Evolutionary conservation across 2,888 invertebrate genomes (phyloP), one percentile per base, ranked within the genome.

Genomic region (Synanthedon andrenaeformis): DNA sequence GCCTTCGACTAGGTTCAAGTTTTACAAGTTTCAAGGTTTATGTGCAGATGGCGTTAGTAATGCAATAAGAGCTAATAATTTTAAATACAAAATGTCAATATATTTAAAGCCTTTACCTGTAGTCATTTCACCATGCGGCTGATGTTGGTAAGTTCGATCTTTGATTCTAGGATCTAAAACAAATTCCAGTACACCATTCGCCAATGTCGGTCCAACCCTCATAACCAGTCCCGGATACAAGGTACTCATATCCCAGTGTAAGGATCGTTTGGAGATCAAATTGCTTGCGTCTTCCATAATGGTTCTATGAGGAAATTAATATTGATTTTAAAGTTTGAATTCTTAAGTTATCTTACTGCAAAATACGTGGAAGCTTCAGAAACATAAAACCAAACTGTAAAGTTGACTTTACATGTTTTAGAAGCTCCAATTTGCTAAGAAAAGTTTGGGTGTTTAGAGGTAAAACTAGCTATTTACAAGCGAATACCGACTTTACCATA

Each of bases 171-270:
- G 89, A 64, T 94, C 93, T 70, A 95, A 79, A 0, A 91, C 90
- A 65, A 95, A 95, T 66, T 95, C 93, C 42, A 95, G 82, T 41
- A 93, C 79, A 51, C 94, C 94, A 59, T 91, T 92, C 0, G 92
- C 90, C 1, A 91, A 79, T 45, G 92, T 92, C 45, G 95, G 94
- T 2, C 93, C 92, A 51, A 95, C 90, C 58, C 90, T 89, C 89
- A 95, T 91, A 55, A 90, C 89, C 11, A 95, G 74, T 0, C 95
- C 95, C 0, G 95, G 95, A 72, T 94, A 93, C 1, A 95, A 58
- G 4, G 78, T 84, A 55, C 91, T 90, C 75, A 95, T 88, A 58
- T 93, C 93, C 93, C 94, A 95, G 62, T 91, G 92, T 54, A 95
- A 72, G 13, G 91, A 91, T 52, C 95, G 88, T 59, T 91, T 90